Evolutionary conservation across 2,888 invertebrate genomes (phyloP).

Genomic region (Halictus ligatus): DNA sequence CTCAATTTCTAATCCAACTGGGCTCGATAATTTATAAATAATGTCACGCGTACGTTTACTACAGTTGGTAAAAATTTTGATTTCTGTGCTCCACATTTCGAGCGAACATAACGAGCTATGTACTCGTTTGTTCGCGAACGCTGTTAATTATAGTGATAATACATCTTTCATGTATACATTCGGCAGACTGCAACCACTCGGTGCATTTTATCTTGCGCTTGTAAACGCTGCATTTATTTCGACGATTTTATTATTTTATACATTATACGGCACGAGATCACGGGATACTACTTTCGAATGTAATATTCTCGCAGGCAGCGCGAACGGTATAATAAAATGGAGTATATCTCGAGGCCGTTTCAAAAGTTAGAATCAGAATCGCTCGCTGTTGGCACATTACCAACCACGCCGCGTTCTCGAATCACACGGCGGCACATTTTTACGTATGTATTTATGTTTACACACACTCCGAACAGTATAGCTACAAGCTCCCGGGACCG

Average conservation of each 20-base stretch:
- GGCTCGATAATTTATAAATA: not conserved
- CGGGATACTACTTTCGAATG: not conserved
- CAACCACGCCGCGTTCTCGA: conserved; percentile 17
- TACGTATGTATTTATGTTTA: not conserved
- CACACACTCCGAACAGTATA: not conserved
- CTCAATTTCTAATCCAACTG: not conserved
- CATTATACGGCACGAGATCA: not conserved
- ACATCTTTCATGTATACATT: not conserved
- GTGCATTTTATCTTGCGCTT: not conserved
- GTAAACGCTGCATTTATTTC: not conserved
- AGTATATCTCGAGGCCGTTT: conserved; percentile 22
- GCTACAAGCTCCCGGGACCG: not conserved
- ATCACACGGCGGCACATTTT: not conserved
- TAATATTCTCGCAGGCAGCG: not conserved
- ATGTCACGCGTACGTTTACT: not conserved
- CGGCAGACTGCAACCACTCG: not conserved
- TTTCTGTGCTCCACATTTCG: no score
- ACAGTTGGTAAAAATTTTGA: no score
- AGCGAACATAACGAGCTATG: not conserved
- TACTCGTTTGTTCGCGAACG: not conserved
- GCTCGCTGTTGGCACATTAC: conserved; percentile 25
- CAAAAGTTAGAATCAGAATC: conserved; percentile 17
- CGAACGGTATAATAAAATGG: not conserved
- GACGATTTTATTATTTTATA: not conserved
- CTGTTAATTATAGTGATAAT: not conserved